Base-by-base conservation (phyloP, 2,797 vertebrate species). In the Fringilla coelebs region DNA sequence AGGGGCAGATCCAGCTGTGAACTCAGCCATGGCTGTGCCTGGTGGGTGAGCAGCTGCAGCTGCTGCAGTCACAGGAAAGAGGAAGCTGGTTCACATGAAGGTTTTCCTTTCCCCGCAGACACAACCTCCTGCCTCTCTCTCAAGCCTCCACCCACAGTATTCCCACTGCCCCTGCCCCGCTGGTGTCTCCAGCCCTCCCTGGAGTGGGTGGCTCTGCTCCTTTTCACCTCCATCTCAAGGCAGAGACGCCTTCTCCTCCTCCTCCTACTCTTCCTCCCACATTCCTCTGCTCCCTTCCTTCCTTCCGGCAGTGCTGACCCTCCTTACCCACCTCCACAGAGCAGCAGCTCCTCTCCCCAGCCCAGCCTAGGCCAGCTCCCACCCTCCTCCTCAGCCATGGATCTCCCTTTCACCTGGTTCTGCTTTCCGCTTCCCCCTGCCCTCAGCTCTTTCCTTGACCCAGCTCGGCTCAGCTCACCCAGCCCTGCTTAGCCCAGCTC, bases 351-450 rank as follows among this genome's bases (percentile, higher is more conserved):
- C 24, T 7, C 14, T 9, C 20, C 45, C 45, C 26, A 29, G 29
- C 58, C 48, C 73, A 24, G 25, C 41, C 80, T 5, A 24, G 16
- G 3, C 13, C 46, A 66, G 81, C 36, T 55, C 29, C 49, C 13
- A 21, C 20, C 28, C 48, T 63, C 17, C 38, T 51, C 38, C 46
- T 15, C 55, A 10, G 17, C 21, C 18, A 12, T 0, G 1, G 15
- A 25, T 7, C 55, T 55, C 6, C 41, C 17, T 41, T 19, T 25
- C 14, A 2, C 51, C n/a, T 17, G 6, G 36, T 5, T 34, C 55
- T 4, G n/a, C 4, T 31, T 22, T 2, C 5, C 4, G n/a, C 25
- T 48, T 4, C 6, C 2, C 11, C 17, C n/a, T 62, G 25, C 18
- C 13, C 40, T 16, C 15, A 2, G 24, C 52, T 13, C 32, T 10